Evolutionary conservation across 2,797 vertebrate genomes (phyloP).

Genomic region (Australoheros facetus): DNA sequence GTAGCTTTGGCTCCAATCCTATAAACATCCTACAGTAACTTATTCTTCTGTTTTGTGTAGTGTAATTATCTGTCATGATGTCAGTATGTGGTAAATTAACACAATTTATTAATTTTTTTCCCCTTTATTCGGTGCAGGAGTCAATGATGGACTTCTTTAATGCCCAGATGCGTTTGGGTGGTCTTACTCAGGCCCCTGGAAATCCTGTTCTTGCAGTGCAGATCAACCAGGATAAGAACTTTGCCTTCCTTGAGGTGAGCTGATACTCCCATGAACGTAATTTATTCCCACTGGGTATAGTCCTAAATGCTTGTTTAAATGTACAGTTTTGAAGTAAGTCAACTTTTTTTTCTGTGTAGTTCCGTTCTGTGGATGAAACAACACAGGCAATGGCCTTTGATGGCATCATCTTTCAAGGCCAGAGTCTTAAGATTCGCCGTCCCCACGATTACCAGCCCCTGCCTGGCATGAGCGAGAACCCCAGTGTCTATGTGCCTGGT

Average conservation of each 20-base stretch:
- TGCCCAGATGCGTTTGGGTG: constrained; percentile 93
- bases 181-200: constrained; percentile 92
- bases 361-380: constrained; percentile 94
- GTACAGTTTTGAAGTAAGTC: neutral
- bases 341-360: constrained; percentile 73
- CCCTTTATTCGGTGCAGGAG: constrained; percentile 78
- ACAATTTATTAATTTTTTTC: neutral
- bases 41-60: neutral
- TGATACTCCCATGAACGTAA: neutral
- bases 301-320: neutral
- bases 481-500: constrained; percentile 94
- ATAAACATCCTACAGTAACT: neutral
- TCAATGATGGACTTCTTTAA: constrained; percentile 99
- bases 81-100: neutral
- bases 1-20: neutral
- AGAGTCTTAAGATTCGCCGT: constrained; percentile 93
- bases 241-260: constrained; percentile 92
- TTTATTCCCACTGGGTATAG: neutral
- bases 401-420: constrained; percentile 95
- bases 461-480: constrained; percentile 94
- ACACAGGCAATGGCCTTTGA: constrained; percentile 96
- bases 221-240: constrained; percentile 97
- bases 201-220: constrained; percentile 95
- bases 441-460: constrained; percentile 94
- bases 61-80: too few species aligned